A percentile compares a stretch with the other conserved stretches of the same genome.
Evolutionary conservation across 1,140 invertebrate genomes (phyloP).

Genomic region (Periplaneta americana): DNA sequence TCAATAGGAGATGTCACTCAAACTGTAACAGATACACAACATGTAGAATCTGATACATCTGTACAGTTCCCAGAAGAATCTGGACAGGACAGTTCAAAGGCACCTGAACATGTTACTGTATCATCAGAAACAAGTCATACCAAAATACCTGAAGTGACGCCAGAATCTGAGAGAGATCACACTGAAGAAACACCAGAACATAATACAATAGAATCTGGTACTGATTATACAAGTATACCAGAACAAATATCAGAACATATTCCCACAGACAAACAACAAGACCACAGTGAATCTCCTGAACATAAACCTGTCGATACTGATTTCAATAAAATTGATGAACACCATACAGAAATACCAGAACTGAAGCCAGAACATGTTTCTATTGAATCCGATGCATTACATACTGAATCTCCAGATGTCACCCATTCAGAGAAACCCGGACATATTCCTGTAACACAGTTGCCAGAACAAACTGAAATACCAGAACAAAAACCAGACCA

Average conservation of each 20-base stretch:
- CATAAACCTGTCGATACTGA: slow-evolving; percentile 3
- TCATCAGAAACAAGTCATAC: neutral
- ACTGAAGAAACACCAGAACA: neutral
- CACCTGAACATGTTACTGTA: neutral
- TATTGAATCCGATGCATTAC: neutral
- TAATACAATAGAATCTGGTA: neutral
- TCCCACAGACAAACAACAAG: neutral
- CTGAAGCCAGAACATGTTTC: slow-evolving; percentile 5
- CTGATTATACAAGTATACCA: slow-evolving; percentile 18
- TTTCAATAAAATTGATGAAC: neutral
- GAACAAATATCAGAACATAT: neutral
- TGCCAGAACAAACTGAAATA: no score
- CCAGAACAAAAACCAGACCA: no score
- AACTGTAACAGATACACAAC: neutral
- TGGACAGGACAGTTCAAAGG: no score
- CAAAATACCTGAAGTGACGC: neutral
- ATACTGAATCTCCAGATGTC: neutral
- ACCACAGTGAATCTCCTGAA: neutral
- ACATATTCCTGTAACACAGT: neutral
- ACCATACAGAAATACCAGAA: neutral
- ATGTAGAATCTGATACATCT: neutral
- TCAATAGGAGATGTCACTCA: neutral
- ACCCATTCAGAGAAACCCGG: no score
- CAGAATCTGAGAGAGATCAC: neutral
- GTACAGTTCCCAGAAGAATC: neutral